phyloP scores from a whole-genome alignment of 2,113 vertebrate species.

The Ariopsis seemanni region DNA sequence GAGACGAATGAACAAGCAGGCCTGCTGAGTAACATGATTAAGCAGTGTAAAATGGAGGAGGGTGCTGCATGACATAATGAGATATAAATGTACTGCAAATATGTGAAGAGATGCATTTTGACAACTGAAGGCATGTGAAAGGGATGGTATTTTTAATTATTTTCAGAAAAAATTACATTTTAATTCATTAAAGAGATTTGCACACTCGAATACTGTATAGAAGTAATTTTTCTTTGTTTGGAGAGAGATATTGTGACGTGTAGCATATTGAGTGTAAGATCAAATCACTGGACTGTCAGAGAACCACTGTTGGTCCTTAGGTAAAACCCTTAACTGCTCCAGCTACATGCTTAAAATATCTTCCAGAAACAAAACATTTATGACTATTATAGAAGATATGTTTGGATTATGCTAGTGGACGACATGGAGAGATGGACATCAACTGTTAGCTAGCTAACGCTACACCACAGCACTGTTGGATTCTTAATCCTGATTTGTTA shows the following conservation, averaged over 20 bases:
- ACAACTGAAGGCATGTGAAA: neutral
- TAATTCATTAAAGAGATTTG: neutral
- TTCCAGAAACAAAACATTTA: neutral
- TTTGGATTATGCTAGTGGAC: neutral
- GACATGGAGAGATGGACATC: neutral
- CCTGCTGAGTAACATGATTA: conserved; percentile 11
- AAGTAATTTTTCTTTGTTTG: neutral
- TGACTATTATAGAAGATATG: neutral
- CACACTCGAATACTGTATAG: neutral
- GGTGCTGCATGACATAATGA: conserved; percentile 1
- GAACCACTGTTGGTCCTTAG: neutral
- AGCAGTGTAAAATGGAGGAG: conserved; percentile 1
- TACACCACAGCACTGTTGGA: neutral
- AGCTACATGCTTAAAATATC: neutral
- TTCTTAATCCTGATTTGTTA: neutral
- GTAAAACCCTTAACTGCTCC: neutral
- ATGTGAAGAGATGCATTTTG: neutral
- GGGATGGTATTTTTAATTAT: neutral
- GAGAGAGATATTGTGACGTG: neutral
- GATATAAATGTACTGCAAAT: neutral
- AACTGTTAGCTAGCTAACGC: neutral
- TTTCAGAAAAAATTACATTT: neutral
- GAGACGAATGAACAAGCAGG: neutral
- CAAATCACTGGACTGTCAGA: neutral
- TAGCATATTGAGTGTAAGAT: neutral